Conservation (phyloP, 1,140 invertebrate species). For the Hylaeus volcanicus region DNA sequence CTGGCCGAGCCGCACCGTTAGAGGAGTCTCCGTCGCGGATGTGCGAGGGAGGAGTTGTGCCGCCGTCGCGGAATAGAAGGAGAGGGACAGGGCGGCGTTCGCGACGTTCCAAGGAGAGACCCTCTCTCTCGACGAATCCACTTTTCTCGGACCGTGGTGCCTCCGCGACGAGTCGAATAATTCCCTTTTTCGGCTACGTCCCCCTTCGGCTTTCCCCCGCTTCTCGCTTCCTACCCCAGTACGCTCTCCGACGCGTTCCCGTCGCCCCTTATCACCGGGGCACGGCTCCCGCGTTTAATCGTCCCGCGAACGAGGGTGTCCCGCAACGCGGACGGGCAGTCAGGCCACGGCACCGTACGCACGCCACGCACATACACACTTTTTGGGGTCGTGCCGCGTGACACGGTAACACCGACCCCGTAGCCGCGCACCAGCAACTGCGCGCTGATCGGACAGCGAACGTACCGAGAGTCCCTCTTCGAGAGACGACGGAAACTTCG, state of each 20-base stretch:
- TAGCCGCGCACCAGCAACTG: slow-evolving; percentile 59
- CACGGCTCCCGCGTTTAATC: slow-evolving; percentile 16
- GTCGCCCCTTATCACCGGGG: not conserved
- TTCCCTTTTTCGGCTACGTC: not conserved
- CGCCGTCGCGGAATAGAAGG: not conserved
- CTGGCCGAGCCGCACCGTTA: too few species aligned
- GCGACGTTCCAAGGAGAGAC: not conserved
- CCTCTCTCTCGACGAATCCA: slow-evolving; percentile 45
- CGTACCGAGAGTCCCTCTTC: slow-evolving; percentile 61
- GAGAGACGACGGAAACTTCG: slow-evolving; percentile 57
- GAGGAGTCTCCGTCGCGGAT: not conserved
- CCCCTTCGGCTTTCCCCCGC: not conserved
- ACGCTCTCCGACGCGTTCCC: not conserved
- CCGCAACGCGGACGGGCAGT: slow-evolving; percentile 38
- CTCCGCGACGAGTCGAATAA: not conserved
- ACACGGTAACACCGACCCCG: slow-evolving; percentile 54
- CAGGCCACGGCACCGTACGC: slow-evolving; percentile 39
- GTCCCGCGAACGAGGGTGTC: slow-evolving; percentile 1
- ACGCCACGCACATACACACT: slow-evolving; percentile 47
- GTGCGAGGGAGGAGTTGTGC: not conserved
- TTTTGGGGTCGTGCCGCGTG: slow-evolving; percentile 43
- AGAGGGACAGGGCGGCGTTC: slow-evolving; percentile 30
- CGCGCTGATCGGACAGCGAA: slow-evolving; percentile 54
- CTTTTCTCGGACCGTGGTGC: slow-evolving; percentile 29
- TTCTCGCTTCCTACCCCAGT: not conserved